These are phyloP conservation scores for Ceratosolen solmsi DNA, from an alignment of 1,140 invertebrate genomes.

Conservation along the genomic window DNA sequence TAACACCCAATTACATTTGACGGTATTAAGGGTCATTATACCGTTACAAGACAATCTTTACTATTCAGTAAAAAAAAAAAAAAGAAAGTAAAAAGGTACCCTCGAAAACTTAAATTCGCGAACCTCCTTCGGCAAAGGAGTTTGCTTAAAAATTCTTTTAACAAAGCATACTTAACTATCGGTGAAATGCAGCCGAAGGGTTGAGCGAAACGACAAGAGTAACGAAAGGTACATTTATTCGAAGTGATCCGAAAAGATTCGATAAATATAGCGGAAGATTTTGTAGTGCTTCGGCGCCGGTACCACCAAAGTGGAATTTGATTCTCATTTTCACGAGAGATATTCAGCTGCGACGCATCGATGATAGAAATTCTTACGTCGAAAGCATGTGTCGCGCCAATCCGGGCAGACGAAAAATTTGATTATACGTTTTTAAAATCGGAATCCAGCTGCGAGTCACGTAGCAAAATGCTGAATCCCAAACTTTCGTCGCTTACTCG, in stretches of 20 bases:
- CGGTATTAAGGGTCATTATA: too few relatives aligned
- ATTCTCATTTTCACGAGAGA: neutral
- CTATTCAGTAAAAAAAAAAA: too few relatives aligned
- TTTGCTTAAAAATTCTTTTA: neutral
- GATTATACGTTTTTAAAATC: conserved; percentile 23
- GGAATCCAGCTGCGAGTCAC: conserved; percentile 11
- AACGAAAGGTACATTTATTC: neutral
- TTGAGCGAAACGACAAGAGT: neutral
- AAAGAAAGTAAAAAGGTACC: too few relatives aligned
- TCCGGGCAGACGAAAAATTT: neutral
- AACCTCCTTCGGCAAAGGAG: neutral
- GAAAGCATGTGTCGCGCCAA: neutral
- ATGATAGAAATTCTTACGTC: neutral
- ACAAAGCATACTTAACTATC: neutral
- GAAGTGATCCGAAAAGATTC: neutral
- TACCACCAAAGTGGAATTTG: neutral
- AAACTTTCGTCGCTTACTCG: neutral
- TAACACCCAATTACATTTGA: too few relatives aligned
- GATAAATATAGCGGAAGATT: neutral
- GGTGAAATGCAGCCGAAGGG: neutral
- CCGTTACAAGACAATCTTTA: too few relatives aligned
- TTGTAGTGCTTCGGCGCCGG: neutral
- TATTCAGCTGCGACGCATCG: neutral
- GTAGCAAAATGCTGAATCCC: conserved; percentile 20
- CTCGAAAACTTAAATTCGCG: neutral